Evolutionary conservation across 2,113 vertebrate species (phyloP), one percentile per base, ranked within the genome.

Genomic region (Scortum barcoo): DNA sequence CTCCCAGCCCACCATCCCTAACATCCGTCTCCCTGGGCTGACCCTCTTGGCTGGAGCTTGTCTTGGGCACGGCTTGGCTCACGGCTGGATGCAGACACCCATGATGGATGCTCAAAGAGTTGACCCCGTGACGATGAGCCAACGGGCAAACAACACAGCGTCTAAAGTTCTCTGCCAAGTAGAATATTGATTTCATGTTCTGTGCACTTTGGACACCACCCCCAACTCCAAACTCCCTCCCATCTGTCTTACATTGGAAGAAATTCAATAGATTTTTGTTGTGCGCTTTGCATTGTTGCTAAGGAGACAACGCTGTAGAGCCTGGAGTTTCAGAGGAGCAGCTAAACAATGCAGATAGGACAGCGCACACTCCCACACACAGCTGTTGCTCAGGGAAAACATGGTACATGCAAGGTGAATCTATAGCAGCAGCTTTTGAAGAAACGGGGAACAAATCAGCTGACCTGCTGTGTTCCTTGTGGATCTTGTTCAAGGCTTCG

Each of bases 121-220:
- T 91, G 92, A 94, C 93, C 91, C 67, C 8, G 1, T 88, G 93
- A 94, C 91, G 63, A 81, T 74, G 86, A 91, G 86, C 93, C 87
- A 89, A 88, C 80, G 78, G 90, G 91, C 91, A 91, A 89, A 95
- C 91, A 93, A 83, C 84, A 80, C 76, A 81, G 79, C 83, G 51
- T 90, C 89, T 92, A 92, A 95, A 92, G 87, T 93, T 89, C 89
- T 93, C 88, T 93, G 93, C 93, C 94, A 93, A 91, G 89, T 73
- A 84, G 84, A 94, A 92, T 95, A 95, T 96, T 92, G 94, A 96
- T 95, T 94, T 93, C 68, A 76, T 87, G 93, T 94, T 95, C 83
- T 54, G 46, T 82, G 85, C 83, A 86, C 85, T 91, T 89, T 90
- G 85, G 85, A 90, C 86, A 76, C 60, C 62, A n/a, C 51, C 72